A percentile compares a stretch with the other conserved stretches of the same genome.
Conservation (phyloP, 2,888 invertebrate genomes). For the Ormia ochracea region DNA sequence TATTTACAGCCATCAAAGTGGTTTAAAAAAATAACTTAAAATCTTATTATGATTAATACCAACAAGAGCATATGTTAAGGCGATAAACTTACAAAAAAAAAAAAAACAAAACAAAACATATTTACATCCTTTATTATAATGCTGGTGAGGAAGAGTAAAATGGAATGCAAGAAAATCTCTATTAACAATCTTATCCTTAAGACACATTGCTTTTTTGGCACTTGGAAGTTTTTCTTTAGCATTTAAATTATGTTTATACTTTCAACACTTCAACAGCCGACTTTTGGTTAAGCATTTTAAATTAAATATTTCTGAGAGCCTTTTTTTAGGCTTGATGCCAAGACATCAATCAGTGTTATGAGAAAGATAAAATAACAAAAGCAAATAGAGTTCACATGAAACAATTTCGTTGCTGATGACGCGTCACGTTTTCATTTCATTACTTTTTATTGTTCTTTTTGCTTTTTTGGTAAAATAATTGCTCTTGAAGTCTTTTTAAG, state of each 20-base stretch:
- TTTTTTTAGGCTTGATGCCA: constrained; percentile 54
- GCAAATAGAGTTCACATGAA: background rate
- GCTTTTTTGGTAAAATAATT: background rate
- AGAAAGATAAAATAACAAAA: background rate
- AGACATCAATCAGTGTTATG: constrained; percentile 44
- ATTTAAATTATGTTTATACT: constrained; percentile 6
- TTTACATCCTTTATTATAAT: background rate
- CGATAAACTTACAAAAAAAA: background rate
- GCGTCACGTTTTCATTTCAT: constrained; percentile 41
- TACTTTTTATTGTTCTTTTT: background rate
- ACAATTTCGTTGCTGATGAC: constrained; percentile 15
- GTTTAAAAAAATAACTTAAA: constrained; percentile 13
- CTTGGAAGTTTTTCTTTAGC: background rate
- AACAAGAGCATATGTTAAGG: constrained; percentile 39
- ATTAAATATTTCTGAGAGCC: background rate
- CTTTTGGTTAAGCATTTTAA: background rate
- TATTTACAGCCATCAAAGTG: background rate
- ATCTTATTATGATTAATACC: constrained; percentile 23
- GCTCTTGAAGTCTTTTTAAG: too few relatives aligned
- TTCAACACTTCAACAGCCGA: constrained; percentile 13
- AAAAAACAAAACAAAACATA: too few relatives aligned
- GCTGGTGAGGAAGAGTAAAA: background rate
- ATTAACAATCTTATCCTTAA: background rate
- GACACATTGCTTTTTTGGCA: background rate
- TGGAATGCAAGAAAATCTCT: background rate